phyloP scores from a whole-genome alignment of 2,888 invertebrate genomes.

The Slavum lentiscoides region DNA sequence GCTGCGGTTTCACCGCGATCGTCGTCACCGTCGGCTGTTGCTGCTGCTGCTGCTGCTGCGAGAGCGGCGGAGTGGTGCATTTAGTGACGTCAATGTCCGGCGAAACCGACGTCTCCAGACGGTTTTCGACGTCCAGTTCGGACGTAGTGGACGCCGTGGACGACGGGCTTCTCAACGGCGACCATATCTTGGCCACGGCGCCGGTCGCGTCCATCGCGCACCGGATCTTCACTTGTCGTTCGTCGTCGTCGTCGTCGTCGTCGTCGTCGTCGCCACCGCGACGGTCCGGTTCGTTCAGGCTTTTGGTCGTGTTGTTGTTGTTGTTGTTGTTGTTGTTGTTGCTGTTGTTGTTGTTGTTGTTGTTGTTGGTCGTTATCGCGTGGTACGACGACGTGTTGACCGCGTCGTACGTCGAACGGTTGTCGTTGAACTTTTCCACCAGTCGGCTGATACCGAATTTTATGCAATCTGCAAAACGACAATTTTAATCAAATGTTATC shows the following conservation, averaged over 20 bases:
- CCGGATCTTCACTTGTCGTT: constrained; percentile 61
- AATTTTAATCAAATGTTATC: too few species aligned
- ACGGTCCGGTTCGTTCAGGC: constrained; percentile 56
- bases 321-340: constrained; percentile 61
- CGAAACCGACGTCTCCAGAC: constrained; percentile 62
- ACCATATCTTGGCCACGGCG: constrained; percentile 21
- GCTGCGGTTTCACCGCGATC: constrained; percentile 54
- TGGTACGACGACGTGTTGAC: constrained; percentile 57
- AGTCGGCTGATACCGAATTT: constrained; percentile 83
- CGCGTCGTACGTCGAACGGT: constrained; percentile 59
- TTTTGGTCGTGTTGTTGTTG: constrained; percentile 59
- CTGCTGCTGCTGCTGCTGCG: constrained; percentile 61
- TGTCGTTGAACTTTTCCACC: constrained; percentile 69
- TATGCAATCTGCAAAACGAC: constrained; percentile 68
- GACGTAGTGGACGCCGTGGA: constrained; percentile 44
- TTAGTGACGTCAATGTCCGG: constrained; percentile 64
- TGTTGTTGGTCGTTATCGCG: constrained; percentile 59
- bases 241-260: constrained; percentile 56
- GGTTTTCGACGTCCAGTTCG: constrained; percentile 53
- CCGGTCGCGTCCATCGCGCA: constrained; percentile 1
- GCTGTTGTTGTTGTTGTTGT: constrained; percentile 61
- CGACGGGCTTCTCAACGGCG: constrained; percentile 44
- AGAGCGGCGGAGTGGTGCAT: constrained; percentile 60
- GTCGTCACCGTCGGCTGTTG: constrained; percentile 10
- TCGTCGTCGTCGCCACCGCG: constrained; percentile 59